These are phyloP conservation scores for Gymnosoma rotundatum DNA, from an alignment of 2,888 invertebrate species.

Conservation along the genomic window DNA sequence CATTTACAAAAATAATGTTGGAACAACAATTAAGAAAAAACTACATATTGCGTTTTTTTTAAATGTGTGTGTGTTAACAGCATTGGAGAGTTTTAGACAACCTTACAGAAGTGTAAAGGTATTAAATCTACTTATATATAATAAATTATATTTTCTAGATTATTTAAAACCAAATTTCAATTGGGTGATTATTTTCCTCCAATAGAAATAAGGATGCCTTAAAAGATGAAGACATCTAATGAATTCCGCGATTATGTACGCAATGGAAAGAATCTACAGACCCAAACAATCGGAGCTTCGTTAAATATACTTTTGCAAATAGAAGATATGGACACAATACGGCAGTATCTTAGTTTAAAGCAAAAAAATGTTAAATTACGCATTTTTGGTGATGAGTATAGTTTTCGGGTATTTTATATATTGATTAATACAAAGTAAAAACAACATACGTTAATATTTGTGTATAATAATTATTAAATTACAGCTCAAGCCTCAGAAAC, in stretches of 20 bases:
- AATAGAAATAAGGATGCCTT: conserved; percentile 59
- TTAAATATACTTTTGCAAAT: conserved; percentile 76
- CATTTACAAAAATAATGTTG: too few relatives aligned
- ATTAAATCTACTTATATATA: background rate
- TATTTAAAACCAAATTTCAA: conserved; percentile 20
- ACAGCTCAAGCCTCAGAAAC: conserved; percentile 47
- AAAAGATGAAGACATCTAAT: conserved; percentile 42
- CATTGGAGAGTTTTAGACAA: too few relatives aligned
- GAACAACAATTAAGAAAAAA: too few relatives aligned
- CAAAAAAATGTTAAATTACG: conserved; percentile 74
- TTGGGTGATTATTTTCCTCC: conserved; percentile 69
- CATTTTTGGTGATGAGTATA: conserved; percentile 48
- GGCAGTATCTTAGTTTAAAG: conserved; percentile 72
- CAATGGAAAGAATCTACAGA: conserved; percentile 71
- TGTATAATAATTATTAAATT: background rate
- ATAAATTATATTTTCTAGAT: too few relatives aligned
- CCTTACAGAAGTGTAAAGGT: too few relatives aligned
- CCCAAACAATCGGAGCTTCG: conserved; percentile 71
- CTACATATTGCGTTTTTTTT: too few relatives aligned
- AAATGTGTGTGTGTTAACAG: too few relatives aligned
- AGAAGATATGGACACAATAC: conserved; percentile 77
- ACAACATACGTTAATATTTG: background rate
- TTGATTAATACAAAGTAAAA: background rate
- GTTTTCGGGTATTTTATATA: conserved; percentile 41
- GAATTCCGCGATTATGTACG: conserved; percentile 74